Evolutionary conservation across 2,888 invertebrate species (phyloP).

Genomic region (Nomada fucata): DNA sequence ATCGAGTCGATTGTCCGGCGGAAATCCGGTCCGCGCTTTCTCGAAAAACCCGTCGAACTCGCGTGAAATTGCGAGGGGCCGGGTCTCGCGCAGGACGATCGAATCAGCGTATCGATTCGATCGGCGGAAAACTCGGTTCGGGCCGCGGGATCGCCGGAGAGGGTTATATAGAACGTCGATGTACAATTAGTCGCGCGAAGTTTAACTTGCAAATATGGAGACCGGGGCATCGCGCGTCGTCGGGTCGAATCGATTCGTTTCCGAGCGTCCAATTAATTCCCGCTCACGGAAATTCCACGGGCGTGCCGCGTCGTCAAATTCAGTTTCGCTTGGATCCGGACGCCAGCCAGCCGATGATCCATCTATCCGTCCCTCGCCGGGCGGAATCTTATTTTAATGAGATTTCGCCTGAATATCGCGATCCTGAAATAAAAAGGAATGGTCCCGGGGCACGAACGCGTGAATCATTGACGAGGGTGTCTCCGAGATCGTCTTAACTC

Average conservation of each 20-base stretch:
- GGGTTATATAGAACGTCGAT: neutral
- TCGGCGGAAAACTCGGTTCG: conserved; percentile 40
- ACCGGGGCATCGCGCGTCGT: neutral
- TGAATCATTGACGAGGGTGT: conserved; percentile 18
- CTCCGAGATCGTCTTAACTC: neutral
- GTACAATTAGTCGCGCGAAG: conserved; percentile 56
- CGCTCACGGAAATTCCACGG: conserved; percentile 60
- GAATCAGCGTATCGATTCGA: conserved; percentile 25
- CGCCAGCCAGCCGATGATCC: conserved; percentile 17
- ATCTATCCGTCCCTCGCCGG: conserved; percentile 25
- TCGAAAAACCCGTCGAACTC: too few relatives aligned
- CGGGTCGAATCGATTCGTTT: conserved; percentile 59
- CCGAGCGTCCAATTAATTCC: conserved; percentile 63
- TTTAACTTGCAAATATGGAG: conserved; percentile 62
- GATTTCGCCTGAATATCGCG: conserved; percentile 7
- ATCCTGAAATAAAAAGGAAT: conserved; percentile 29
- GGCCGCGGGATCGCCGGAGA: neutral
- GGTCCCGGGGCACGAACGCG: neutral
- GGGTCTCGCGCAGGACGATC: neutral
- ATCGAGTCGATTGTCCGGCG: too few relatives aligned
- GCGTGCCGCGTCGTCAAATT: conserved; percentile 33
- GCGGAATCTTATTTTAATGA: conserved; percentile 54
- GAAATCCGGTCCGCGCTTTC: too few relatives aligned
- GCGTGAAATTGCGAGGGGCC: too few relatives aligned
- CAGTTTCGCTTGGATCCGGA: too few relatives aligned